A percentile compares a stretch with the other conserved stretches of the same genome.
Evolutionary conservation across 2,797 vertebrate species (phyloP).

Genomic region (Halcyon chelicuti): DNA sequence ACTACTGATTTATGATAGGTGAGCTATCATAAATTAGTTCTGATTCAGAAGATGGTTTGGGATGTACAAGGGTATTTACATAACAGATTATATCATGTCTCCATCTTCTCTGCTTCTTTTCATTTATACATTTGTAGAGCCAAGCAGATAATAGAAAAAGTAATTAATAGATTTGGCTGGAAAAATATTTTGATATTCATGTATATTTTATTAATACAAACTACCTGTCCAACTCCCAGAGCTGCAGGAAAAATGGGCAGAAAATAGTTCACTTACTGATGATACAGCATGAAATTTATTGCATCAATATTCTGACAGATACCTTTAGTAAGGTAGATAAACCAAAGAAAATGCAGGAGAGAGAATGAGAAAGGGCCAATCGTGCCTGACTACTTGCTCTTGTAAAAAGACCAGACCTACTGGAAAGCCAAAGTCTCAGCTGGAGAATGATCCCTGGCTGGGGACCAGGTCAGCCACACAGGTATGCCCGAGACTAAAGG

Average conservation of each 20-base stretch:
- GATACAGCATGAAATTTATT: background rate
- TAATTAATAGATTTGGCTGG: conserved; percentile 48
- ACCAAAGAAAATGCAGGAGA: background rate
- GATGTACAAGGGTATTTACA: background rate
- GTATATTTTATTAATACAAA: conserved; percentile 55
- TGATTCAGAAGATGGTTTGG: background rate
- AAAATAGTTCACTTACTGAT: background rate
- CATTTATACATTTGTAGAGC: conserved; percentile 43
- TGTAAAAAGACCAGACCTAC: background rate
- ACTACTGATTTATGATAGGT: background rate
- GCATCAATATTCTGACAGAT: background rate
- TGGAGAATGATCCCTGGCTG: conserved; percentile 7
- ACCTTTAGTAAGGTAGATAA: background rate
- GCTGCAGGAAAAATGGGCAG: background rate
- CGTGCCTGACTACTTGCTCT: background rate
- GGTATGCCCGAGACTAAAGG: background rate
- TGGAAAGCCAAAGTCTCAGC: conserved; percentile 3
- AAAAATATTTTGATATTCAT: conserved; percentile 47
- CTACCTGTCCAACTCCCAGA: background rate
- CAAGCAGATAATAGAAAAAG: conserved; percentile 33
- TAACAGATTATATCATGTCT: conserved; percentile 1
- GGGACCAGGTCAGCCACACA: background rate
- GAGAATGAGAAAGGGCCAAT: background rate
- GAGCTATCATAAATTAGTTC: conserved; percentile 9
- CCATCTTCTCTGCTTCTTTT: conserved; percentile 24